A percentile compares a stretch with the other conserved stretches of the same genome.
These are phyloP conservation scores for Aporophyla nigra DNA, from an alignment of 2,888 invertebrate genomes.

Conservation along the genomic window DNA sequence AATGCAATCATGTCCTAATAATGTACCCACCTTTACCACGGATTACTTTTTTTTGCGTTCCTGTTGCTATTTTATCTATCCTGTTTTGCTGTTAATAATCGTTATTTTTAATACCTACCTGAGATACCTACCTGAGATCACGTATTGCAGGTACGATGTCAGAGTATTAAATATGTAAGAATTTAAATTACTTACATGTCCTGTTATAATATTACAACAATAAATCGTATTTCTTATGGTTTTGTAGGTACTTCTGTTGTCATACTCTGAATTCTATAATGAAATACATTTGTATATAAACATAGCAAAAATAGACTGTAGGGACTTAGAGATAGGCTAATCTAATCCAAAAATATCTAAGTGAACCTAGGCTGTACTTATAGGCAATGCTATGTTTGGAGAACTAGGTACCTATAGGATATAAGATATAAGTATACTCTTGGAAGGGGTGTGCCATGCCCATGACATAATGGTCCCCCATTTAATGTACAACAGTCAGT, in stretches of 20 bases:
- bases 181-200: background rate
- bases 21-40: background rate
- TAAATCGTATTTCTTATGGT: too few species aligned
- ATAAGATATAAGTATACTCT: conserved; percentile 8
- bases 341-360: background rate
- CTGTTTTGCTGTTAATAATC: background rate
- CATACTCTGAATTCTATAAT: background rate
- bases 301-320: background rate
- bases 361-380: background rate
- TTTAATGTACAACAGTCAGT: conserved; percentile 24
- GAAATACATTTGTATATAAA: background rate
- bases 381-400: background rate
- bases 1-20: too few species aligned
- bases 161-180: background rate
- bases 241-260: too few species aligned
- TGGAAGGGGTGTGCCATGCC: background rate
- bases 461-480: background rate
- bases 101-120: background rate
- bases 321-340: background rate
- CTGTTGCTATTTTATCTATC: background rate
- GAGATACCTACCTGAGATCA: background rate
- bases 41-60: background rate
- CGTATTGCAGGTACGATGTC: background rate
- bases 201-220: background rate
- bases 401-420: background rate